Evolutionary conservation across 2,888 invertebrate species (phyloP).

Genomic region (Xestia xanthographa): DNA sequence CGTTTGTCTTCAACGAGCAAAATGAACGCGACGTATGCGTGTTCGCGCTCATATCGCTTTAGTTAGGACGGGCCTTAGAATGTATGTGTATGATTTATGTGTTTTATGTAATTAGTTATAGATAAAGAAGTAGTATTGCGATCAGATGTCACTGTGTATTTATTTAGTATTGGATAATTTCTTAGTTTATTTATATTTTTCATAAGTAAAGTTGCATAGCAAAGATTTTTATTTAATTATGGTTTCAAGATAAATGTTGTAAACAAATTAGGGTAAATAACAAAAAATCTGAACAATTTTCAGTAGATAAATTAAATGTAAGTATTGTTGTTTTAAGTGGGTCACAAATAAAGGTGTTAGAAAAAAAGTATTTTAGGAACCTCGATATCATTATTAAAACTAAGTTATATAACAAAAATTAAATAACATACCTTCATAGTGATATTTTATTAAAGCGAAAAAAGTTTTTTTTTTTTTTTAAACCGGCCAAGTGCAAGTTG

Average conservation of each 20-base stretch:
- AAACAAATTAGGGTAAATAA: background rate
- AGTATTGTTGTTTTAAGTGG: too few species aligned
- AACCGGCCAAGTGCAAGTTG: too few species aligned
- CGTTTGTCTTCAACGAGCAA: background rate
- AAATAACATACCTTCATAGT: too few species aligned
- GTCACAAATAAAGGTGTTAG: too few species aligned
- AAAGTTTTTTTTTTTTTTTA: too few species aligned
- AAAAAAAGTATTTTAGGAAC: too few species aligned
- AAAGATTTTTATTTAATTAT: background rate
- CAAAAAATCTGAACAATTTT: background rate
- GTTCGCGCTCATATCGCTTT: background rate
- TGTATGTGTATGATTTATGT: slow-evolving; percentile 10
- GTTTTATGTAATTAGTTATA: slow-evolving; percentile 28
- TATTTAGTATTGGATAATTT: slow-evolving; percentile 23
- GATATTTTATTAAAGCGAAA: too few species aligned
- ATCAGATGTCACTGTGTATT: slow-evolving; percentile 18
- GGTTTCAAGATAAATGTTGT: background rate
- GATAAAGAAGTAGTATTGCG: slow-evolving; percentile 12
- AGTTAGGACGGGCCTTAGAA: background rate
- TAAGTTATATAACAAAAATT: too few species aligned
- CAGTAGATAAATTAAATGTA: background rate
- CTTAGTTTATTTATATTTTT: background rate
- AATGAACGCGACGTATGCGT: background rate
- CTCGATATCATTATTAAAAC: too few species aligned
- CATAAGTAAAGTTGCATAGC: background rate